Percentiles rank a stretch among this genome's conserved stretches.
phyloP scores from a whole-genome alignment of 2,888 invertebrate genomes.

The Diplazon laetatorius region DNA sequence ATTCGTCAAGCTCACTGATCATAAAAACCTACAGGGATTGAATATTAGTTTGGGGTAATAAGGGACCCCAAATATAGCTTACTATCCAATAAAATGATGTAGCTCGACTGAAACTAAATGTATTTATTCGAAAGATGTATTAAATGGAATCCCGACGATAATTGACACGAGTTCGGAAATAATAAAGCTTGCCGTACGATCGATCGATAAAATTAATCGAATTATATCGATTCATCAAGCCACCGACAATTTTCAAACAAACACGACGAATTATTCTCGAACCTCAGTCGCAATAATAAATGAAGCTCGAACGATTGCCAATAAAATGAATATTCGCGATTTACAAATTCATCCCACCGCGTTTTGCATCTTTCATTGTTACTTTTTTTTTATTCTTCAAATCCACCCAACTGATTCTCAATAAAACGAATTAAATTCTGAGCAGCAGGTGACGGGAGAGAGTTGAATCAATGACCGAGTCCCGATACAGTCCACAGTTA shows the following conservation, averaged over 20 bases:
- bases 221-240: not conserved
- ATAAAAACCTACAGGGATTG: too few species aligned
- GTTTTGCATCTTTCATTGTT: not conserved
- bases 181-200: too few species aligned
- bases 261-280: not conserved
- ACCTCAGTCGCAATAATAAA: not conserved
- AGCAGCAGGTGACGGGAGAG: not conserved
- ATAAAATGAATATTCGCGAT: not conserved
- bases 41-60: too few species aligned
- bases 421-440: not conserved
- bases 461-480: conserved; percentile 7
- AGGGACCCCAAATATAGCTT: too few species aligned
- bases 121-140: too few species aligned
- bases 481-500: not conserved
- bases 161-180: too few species aligned
- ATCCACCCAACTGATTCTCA: not conserved
- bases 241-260: not conserved
- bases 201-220: not conserved
- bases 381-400: not conserved
- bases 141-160: too few species aligned
- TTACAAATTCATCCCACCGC: not conserved
- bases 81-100: too few species aligned
- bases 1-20: too few species aligned
- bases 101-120: too few species aligned
- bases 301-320: not conserved